Percentiles rank a stretch among this genome's conserved stretches.
These are phyloP conservation scores for Desmodus rotundus DNA, from an alignment of 2,113 vertebrate species.

Conservation along the genomic window DNA sequence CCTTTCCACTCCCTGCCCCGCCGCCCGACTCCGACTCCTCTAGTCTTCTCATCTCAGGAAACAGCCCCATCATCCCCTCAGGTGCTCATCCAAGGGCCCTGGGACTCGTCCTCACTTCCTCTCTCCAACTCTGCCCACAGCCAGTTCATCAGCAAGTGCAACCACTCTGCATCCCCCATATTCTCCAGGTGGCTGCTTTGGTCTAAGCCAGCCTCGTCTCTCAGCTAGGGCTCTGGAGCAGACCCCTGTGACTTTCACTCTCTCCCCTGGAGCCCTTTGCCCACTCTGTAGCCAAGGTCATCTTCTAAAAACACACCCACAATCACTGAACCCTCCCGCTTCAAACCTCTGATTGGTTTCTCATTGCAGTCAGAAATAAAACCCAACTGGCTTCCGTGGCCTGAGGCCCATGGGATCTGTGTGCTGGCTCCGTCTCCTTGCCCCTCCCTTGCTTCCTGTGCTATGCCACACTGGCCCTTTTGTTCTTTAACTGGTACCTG, in stretches of 20 bases:
- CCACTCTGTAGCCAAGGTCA: not conserved
- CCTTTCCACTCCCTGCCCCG: not conserved
- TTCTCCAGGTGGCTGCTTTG: not conserved
- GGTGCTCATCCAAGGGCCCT: not conserved
- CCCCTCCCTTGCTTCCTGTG: not conserved
- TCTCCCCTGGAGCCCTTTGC: not conserved
- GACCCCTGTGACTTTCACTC: not conserved
- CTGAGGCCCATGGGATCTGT: not conserved
- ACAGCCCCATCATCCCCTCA: fast-evolving
- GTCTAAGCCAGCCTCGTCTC: not conserved
- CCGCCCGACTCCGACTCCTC: not conserved
- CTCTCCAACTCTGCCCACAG: not conserved
- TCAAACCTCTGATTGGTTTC: not conserved
- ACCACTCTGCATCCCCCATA: not conserved
- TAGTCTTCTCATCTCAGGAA: not conserved
- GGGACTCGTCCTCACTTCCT: not conserved
- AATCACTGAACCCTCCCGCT: not conserved
- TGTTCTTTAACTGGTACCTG: not conserved
- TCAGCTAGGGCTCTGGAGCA: not conserved
- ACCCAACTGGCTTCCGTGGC: not conserved
- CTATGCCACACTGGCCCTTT: not conserved
- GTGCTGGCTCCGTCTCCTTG: too few species aligned
- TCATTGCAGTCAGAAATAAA: not conserved
- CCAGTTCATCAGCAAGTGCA: too few species aligned
- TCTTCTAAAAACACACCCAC: not conserved